phyloP scores from a whole-genome alignment of 2,888 invertebrate genomes.

The Cryptophagus acutangulus region DNA sequence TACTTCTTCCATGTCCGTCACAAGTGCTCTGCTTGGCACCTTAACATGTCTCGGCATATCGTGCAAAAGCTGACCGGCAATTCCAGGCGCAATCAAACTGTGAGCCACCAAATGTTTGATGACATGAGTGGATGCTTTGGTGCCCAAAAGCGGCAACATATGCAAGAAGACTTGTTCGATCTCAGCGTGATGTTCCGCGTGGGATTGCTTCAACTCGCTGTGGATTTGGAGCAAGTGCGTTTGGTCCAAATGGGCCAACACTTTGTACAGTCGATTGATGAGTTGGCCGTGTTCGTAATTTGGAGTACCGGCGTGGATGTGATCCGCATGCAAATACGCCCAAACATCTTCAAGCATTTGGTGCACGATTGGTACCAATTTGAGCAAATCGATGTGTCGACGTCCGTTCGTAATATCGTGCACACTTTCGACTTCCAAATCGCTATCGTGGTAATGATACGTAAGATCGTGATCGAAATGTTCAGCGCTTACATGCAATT shows the following conservation, averaged over 20 bases:
- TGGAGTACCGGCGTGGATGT: slow-evolving; percentile 37
- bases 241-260: slow-evolving; percentile 39
- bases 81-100: slow-evolving; percentile 35
- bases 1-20: slow-evolving; percentile 42
- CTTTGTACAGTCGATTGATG: slow-evolving; percentile 38
- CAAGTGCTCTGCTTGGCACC: slow-evolving; percentile 42
- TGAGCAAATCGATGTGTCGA: slow-evolving; percentile 32
- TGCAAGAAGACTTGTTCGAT: slow-evolving; percentile 42
- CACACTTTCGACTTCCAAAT: slow-evolving; percentile 20
- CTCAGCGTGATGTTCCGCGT: slow-evolving; percentile 14
- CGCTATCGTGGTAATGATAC: slow-evolving; percentile 24
- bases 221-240: slow-evolving; percentile 37
- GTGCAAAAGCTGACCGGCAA: slow-evolving; percentile 41
- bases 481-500: slow-evolving; percentile 21
- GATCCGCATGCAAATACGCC: slow-evolving; percentile 39
- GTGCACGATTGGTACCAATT: slow-evolving; percentile 25
- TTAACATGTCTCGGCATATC: slow-evolving; percentile 47
- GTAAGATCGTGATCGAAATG: slow-evolving; percentile 29
- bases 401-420: slow-evolving; percentile 42
- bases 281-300: slow-evolving; percentile 40
- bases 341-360: slow-evolving; percentile 36
- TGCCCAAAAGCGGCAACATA: slow-evolving; percentile 50
- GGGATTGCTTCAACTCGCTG: slow-evolving; percentile 16
- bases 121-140: slow-evolving; percentile 44
- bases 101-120: slow-evolving; percentile 42